Evolutionary conservation across 2,797 vertebrate species (phyloP), one percentile per base, ranked within the genome.

Genomic region (Thripadectes ignobilis): DNA sequence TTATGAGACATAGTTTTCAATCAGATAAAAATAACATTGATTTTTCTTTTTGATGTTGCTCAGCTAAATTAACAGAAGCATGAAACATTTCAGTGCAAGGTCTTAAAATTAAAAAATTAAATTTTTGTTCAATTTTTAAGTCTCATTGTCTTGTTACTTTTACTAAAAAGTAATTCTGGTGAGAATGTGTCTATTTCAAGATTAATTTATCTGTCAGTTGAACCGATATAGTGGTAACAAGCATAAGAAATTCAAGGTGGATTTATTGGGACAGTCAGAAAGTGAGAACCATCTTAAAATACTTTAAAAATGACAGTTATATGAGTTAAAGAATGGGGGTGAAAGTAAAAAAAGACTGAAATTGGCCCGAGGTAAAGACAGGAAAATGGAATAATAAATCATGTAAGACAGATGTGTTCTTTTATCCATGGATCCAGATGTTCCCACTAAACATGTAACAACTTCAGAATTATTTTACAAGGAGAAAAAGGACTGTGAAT

Each of bases 371-470:
- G 82, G 88, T 97, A 96, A 94, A 91, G 76, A 81, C 89, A 96
- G 87, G 96, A 95, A 97, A 97, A 79, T 92, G 68, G 94, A 95
- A 92, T 89, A 76, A 96, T 97, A 97, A 98, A 97, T 97, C 97
- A 97, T 72, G 14, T 17, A 78, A 94, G 95, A 97, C 92, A 96
- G 92, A 79, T 94, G 72, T 96, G 63, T 58, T 94, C 96, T 95
- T 97, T 97, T 96, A 97, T 97, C 96, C 92, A 80, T 93, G 77
- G n/a, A 91, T 97, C 96, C 95, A 96, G 95, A 96, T 97, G 94
- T 94, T 97, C 75, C 89, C 95, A 86, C 55, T 97, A 97, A 94
- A 74, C 54, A 38, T 95, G 59, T 93, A 95, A 95, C 87, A 97
- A 96, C 66, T 95, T 93, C 91, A 95, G 83, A 90, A 92, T 97